A percentile compares a stretch with the other conserved stretches of the same genome.
These are phyloP conservation scores for Macrocentrus cingulum DNA, from an alignment of 1,140 invertebrate species.

Conservation along the genomic window DNA sequence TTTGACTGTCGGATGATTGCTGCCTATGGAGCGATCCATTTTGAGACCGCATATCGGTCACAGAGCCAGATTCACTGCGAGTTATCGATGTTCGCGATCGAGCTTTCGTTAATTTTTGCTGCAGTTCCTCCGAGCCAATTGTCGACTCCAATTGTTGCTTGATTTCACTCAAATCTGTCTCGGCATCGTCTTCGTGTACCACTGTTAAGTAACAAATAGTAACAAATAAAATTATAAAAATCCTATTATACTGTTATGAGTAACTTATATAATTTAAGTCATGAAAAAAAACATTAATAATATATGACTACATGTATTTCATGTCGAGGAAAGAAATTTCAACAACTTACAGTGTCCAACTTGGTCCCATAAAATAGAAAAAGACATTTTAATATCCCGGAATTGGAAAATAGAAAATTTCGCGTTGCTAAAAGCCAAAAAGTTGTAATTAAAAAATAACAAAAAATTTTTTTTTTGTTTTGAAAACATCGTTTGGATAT, in stretches of 20 bases:
- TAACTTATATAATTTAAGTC: too few species aligned
- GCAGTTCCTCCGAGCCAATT: slow-evolving; percentile 66
- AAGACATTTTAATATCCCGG: slow-evolving; percentile 38
- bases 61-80: slow-evolving; percentile 64
- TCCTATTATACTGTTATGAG: too few species aligned
- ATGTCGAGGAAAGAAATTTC: slow-evolving; percentile 31
- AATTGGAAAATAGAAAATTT: slow-evolving; percentile 18
- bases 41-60: slow-evolving; percentile 45
- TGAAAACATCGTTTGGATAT: too few species aligned
- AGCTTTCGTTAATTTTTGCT: slow-evolving; percentile 66
- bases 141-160: slow-evolving; percentile 73
- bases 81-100: slow-evolving; percentile 64
- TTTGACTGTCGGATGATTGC: slow-evolving; percentile 54
- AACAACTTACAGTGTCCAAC: slow-evolving; percentile 57
- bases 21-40: slow-evolving; percentile 56
- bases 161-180: slow-evolving; percentile 71
- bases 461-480: too few species aligned
- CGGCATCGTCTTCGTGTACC: slow-evolving; percentile 46
- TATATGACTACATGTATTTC: neutral
- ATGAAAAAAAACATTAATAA: slow-evolving; percentile 12
- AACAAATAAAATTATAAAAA: neutral
- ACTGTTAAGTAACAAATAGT: slow-evolving; percentile 36
- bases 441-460: too few species aligned
- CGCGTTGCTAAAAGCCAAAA: neutral
- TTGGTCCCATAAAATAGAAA: slow-evolving; percentile 55